Percentiles rank a stretch among this genome's conserved stretches.
These are phyloP conservation scores for Ceratitis capitata DNA, from an alignment of 1,140 invertebrate genomes.

Conservation along the genomic window DNA sequence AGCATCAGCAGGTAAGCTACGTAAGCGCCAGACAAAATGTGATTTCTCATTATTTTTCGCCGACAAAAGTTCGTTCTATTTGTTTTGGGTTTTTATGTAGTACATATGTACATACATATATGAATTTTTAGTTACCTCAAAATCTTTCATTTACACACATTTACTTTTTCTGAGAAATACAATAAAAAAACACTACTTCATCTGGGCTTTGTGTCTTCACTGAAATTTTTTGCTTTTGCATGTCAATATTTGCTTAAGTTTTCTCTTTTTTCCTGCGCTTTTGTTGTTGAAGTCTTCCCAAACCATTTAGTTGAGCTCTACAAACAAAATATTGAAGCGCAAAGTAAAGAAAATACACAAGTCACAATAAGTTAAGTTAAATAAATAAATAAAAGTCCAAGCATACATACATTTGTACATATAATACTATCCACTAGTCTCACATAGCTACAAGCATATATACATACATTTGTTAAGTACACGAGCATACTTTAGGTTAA, in stretches of 20 bases:
- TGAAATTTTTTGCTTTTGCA: slow-evolving; percentile 18
- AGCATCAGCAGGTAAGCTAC: not conserved
- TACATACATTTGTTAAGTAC: not conserved
- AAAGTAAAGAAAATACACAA: slow-evolving; percentile 12
- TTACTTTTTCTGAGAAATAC: not conserved
- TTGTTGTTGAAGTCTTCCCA: not conserved
- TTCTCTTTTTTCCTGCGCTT: not conserved
- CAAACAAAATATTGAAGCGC: slow-evolving; percentile 8
- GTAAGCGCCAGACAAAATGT: not conserved
- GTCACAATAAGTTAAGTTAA: not conserved
- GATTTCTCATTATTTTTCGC: not conserved
- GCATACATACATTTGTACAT: no score
- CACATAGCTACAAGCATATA: not conserved
- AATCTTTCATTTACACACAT: not conserved
- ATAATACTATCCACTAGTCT: no score
- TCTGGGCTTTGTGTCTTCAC: not conserved
- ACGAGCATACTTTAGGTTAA: not conserved
- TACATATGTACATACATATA: not conserved
- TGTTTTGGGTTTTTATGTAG: not conserved
- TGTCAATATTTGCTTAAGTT: slow-evolving; percentile 19
- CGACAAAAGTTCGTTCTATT: not conserved
- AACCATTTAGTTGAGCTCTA: slow-evolving; percentile 4
- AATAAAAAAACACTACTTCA: not conserved
- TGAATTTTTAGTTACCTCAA: no score
- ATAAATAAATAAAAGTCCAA: not conserved